Evolutionary conservation across 1,140 invertebrate species (phyloP).

Genomic region (Orchesella cincta): DNA sequence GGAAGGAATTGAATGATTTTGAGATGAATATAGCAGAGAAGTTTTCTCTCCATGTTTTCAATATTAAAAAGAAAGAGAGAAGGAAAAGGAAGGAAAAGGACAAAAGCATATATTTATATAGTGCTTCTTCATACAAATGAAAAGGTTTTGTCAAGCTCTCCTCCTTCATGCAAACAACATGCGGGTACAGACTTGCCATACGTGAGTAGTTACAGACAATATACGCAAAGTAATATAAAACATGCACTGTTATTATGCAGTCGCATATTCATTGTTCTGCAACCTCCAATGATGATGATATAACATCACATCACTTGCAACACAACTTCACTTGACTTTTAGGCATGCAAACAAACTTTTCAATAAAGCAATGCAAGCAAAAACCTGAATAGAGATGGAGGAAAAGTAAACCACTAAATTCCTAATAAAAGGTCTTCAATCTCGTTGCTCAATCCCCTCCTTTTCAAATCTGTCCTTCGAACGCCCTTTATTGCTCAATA

Average conservation of each 20-base stretch:
- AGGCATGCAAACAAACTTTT: constrained; percentile 37
- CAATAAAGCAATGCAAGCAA: constrained; percentile 23
- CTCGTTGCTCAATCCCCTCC: background rate
- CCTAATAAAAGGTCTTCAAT: background rate
- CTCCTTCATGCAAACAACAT: too few relatives aligned
- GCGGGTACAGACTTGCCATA: too few relatives aligned
- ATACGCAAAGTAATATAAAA: background rate
- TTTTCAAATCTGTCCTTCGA: too few relatives aligned
- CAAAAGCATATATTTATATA: background rate
- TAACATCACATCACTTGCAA: background rate
- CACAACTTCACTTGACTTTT: constrained; percentile 24
- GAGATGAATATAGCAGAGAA: too few relatives aligned
- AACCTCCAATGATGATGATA: too few relatives aligned
- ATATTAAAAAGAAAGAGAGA: too few relatives aligned
- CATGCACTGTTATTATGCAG: background rate
- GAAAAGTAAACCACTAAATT: background rate
- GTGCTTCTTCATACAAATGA: background rate
- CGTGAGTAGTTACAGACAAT: too few relatives aligned
- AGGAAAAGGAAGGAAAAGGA: background rate
- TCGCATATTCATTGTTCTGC: too few relatives aligned
- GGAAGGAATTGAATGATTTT: too few relatives aligned
- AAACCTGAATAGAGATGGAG: background rate
- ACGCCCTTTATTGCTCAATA: too few relatives aligned
- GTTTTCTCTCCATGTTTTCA: too few relatives aligned
- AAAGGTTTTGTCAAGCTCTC: background rate